Conservation (phyloP, 2,113 vertebrate genomes). For the Heterotis niloticus region DNA sequence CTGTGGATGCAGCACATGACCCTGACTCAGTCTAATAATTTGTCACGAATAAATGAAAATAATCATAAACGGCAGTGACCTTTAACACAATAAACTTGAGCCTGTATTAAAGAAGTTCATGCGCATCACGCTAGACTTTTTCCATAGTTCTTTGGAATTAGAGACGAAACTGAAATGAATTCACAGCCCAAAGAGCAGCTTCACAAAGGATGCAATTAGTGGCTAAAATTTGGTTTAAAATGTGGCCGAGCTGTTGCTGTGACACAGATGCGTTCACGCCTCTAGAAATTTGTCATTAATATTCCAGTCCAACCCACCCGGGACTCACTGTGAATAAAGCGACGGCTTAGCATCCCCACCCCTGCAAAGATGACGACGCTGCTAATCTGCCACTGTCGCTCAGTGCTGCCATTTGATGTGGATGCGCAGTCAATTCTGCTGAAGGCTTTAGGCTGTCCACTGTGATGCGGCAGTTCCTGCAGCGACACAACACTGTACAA, state of each 20-base stretch:
- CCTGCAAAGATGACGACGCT: not conserved
- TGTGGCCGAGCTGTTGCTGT: not conserved
- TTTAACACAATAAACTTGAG: not conserved
- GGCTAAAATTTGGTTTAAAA: not conserved
- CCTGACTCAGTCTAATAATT: no score
- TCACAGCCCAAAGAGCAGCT: not conserved
- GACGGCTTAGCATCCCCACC: not conserved
- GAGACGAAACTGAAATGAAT: not conserved
- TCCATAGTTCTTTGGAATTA: not conserved
- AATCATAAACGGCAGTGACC: not conserved
- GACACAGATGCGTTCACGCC: not conserved
- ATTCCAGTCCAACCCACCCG: not conserved
- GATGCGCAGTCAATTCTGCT: no score
- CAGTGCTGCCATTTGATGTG: no score
- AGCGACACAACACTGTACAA: no score
- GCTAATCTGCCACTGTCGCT: not conserved
- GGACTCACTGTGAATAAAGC: not conserved
- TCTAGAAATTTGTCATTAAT: not conserved
- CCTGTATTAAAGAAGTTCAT: not conserved
- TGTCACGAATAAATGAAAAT: not conserved
- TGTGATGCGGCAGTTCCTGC: no score
- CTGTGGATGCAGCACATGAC: no score
- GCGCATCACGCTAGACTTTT: not conserved
- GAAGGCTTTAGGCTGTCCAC: no score
- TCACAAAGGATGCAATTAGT: not conserved